Conservation (phyloP, 1,140 invertebrate genomes). For the Bombus soroeensis region DNA sequence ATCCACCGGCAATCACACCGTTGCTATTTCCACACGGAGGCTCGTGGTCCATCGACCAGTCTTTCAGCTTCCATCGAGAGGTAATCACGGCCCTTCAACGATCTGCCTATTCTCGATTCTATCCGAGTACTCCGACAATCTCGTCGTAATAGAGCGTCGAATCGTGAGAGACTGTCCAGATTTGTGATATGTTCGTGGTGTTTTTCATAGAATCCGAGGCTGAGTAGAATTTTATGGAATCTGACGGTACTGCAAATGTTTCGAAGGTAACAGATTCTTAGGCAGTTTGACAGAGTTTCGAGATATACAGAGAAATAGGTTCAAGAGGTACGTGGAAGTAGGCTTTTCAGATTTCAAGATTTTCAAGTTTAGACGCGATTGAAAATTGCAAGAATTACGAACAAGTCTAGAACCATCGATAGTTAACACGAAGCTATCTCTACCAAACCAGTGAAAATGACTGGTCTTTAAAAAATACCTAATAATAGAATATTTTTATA, state of each 20-base stretch:
- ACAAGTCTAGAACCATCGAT: too few species aligned
- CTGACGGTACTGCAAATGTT: too few species aligned
- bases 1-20: conserved; percentile 34
- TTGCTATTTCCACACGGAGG: conserved; percentile 26
- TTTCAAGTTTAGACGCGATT: too few species aligned
- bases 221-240: neutral
- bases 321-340: too few species aligned
- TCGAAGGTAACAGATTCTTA: neutral
- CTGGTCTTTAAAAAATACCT: too few species aligned
- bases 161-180: neutral
- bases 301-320: too few species aligned
- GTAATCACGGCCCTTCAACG: conserved; percentile 1
- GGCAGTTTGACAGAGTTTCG: too few species aligned
- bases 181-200: neutral
- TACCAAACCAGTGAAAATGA: too few species aligned
- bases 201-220: neutral
- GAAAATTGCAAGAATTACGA: too few species aligned
- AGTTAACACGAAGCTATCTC: too few species aligned
- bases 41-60: neutral
- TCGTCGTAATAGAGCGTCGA: neutral
- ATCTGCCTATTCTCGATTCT: neutral
- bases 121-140: neutral
- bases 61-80: neutral
- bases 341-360: too few species aligned
- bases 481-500: too few species aligned